A percentile compares a stretch with the other conserved stretches of the same genome.
These are phyloP conservation scores for Hydrozoanthus gracilis DNA, from an alignment of 92 coral and sea anemone genomes.

Conservation along the genomic window DNA sequence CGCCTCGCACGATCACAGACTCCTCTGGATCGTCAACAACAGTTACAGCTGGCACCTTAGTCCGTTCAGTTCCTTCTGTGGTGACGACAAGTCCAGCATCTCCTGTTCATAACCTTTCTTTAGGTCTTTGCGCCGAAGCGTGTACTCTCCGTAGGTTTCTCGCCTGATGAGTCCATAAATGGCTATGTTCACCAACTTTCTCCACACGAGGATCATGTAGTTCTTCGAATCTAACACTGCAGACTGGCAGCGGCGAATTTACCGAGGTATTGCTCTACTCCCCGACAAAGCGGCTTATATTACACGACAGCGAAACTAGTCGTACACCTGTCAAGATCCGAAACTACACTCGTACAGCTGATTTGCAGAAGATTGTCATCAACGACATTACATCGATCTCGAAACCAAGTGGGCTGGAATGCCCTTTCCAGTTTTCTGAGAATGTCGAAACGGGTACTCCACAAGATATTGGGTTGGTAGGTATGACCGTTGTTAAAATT, in stretches of 20 bases:
- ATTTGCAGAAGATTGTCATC: constrained; percentile 32
- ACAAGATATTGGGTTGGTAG: too few species aligned
- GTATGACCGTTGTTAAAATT: too few species aligned
- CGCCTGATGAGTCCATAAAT: constrained; percentile 6
- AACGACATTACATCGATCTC: constrained; percentile 30
- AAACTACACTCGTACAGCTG: constrained; percentile 22
- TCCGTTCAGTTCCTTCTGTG: constrained; percentile 12
- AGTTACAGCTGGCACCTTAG: neutral
- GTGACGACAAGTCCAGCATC: constrained; percentile 34
- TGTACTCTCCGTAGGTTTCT: neutral
- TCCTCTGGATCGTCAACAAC: too few species aligned
- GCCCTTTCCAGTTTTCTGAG: constrained; percentile 32
- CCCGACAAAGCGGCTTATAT: constrained; percentile 19
- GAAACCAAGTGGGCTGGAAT: constrained; percentile 13
- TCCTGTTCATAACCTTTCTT: constrained; percentile 16
- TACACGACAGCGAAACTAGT: constrained; percentile 29
- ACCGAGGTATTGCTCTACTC: constrained; percentile 28
- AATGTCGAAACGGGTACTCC: constrained; percentile 11
- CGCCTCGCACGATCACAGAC: constrained; percentile 6
- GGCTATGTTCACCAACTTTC: constrained; percentile 26
- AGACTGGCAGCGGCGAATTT: constrained; percentile 22
- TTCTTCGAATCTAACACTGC: constrained; percentile 23
- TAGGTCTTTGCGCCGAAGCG: neutral
- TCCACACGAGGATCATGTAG: constrained; percentile 29
- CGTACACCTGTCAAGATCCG: constrained; percentile 30